phyloP scores from a whole-genome alignment of 2,113 vertebrate species.

The Mastomys coucha region DNA sequence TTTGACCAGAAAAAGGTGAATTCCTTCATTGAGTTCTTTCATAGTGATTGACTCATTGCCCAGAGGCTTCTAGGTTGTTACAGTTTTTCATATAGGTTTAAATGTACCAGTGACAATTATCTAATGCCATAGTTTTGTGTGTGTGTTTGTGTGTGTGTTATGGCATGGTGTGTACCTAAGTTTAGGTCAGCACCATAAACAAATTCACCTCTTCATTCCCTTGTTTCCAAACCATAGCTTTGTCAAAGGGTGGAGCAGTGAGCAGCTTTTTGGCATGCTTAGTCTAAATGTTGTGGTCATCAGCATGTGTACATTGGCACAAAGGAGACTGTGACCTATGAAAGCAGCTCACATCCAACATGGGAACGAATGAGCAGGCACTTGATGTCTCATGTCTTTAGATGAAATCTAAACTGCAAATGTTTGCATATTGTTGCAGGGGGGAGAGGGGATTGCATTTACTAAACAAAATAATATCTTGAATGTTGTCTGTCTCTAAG shows the following conservation, averaged over 20 bases:
- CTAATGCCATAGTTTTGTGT: background rate
- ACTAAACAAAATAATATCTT: slow-evolving; percentile 31
- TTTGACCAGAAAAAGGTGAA: slow-evolving; percentile 60
- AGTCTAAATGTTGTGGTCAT: slow-evolving; percentile 1
- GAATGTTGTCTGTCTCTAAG: slow-evolving; percentile 70
- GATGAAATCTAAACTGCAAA: slow-evolving; percentile 58
- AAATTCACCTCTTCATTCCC: background rate
- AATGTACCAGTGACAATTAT: slow-evolving; percentile 31
- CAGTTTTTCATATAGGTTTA: slow-evolving; percentile 31
- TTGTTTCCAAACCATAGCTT: slow-evolving; percentile 32
- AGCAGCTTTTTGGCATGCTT: background rate
- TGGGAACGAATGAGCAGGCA: background rate
- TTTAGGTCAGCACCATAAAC: background rate
- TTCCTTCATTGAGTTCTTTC: background rate
- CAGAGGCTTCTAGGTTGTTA: slow-evolving; percentile 51
- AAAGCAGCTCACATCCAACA: background rate
- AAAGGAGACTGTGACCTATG: background rate
- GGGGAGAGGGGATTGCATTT: slow-evolving; percentile 41
- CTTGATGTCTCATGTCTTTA: slow-evolving; percentile 1
- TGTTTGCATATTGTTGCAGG: background rate
- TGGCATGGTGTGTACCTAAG: background rate
- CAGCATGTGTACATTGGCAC: background rate
- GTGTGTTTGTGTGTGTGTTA: background rate
- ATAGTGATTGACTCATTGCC: slow-evolving; percentile 2
- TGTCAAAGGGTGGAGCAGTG: slow-evolving; percentile 1